Evolutionary conservation across 2,797 vertebrate genomes (phyloP), one percentile per base, ranked within the genome.

Genomic region (Manis javanica): DNA sequence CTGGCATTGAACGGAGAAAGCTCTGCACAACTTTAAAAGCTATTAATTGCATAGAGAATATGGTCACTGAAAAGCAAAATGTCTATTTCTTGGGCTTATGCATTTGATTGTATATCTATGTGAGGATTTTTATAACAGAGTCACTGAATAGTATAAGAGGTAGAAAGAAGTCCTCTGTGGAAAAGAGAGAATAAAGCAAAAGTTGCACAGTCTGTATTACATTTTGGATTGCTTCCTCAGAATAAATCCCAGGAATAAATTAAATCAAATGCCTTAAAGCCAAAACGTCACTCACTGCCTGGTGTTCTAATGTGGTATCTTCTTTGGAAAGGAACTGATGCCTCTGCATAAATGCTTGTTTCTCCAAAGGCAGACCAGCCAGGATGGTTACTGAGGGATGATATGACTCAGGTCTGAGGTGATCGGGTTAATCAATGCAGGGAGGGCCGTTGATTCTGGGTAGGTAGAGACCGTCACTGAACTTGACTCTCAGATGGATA

Each of bases 161-260:
- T 34, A 87, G 88, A 96, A 94, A 87, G 37, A 51, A 91, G 31
- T 79, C 55, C 16, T 89, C n/a, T 85, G 42, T 92, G 77, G 42
- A 81, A 97, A 97, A 91, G 15, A 95, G 34, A 95, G 82, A 69
- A 34, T 68, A 92, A 90, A 83, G n/a, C 39, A 94, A 95, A 96
- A 68, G 34, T 19, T 29, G 18, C n/a, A 87, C 46, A 69, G 42
- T 85, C 84, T 71, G 23, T 84, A 59, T 93, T 85, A 95, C 82
- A 79, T 68, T 92, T 89, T 96, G 78, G 7, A 82, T 93, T 92
- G n/a, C 4, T 95, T 91, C 49, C 79, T 87, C 87, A 78, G 49
- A 78, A 71, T 64, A 94, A 92, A 78, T 90, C 16, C 7, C 16
- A 79, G 37, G 46, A 75, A 90, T 93, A 95, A 83, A 71, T 84